A percentile compares a stretch with the other conserved stretches of the same genome.
These are phyloP conservation scores for Microctonus hyperodae DNA, from an alignment of 2,888 invertebrate genomes.

Conservation along the genomic window DNA sequence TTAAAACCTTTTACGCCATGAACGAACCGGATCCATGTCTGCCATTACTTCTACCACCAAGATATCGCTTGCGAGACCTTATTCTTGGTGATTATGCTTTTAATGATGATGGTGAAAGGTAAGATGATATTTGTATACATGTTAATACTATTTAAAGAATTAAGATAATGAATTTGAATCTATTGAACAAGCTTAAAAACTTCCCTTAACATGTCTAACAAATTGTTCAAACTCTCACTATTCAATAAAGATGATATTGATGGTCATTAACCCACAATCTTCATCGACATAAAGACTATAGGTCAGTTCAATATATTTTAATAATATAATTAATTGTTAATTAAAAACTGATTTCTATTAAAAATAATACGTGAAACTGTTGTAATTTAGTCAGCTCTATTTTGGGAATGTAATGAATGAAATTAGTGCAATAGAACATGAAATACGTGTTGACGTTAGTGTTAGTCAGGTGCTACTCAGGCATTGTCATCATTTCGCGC, in stretches of 20 bases:
- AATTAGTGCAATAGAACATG: constrained; percentile 5
- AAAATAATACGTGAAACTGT: too few species aligned
- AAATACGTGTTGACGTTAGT: constrained; percentile 12
- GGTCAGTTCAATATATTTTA: too few species aligned
- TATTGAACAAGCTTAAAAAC: neutral
- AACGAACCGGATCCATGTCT: constrained; percentile 60
- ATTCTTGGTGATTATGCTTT: constrained; percentile 80
- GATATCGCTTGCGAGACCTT: constrained; percentile 79
- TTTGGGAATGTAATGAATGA: neutral
- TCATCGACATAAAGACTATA: constrained; percentile 12
- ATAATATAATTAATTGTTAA: too few species aligned
- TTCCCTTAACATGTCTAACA: too few species aligned
- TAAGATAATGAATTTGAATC: neutral
- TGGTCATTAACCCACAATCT: neutral
- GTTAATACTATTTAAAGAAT: neutral
- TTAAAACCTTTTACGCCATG: constrained; percentile 44
- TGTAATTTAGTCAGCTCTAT: too few species aligned
- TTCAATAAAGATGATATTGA: neutral
- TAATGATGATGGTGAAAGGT: constrained; percentile 83
- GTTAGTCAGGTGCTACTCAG: constrained; percentile 29
- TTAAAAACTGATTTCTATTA: too few species aligned
- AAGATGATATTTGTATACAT: constrained; percentile 50
- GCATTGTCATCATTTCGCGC: constrained; percentile 47
- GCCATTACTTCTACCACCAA: constrained; percentile 68
- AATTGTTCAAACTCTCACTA: too few species aligned